These are phyloP conservation scores for Petrolisthes cinctipes DNA, from an alignment of 2,888 invertebrate species.

Conservation along the genomic window DNA sequence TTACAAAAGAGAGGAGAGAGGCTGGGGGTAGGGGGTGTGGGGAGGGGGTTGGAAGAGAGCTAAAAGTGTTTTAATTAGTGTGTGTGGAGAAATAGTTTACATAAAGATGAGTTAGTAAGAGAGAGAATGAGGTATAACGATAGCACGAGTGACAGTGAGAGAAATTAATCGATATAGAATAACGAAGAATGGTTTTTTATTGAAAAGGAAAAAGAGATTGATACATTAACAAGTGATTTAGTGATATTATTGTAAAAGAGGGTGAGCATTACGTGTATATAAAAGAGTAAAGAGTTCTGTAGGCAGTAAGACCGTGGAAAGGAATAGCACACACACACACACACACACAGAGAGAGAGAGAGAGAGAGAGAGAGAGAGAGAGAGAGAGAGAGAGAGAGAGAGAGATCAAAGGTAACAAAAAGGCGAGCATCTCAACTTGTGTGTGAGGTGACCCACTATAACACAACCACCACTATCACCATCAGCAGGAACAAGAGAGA, in stretches of 20 bases:
- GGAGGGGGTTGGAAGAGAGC: not conserved
- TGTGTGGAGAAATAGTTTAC: too few species aligned
- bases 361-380: slow-evolving; percentile 10
- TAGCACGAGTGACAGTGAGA: not conserved
- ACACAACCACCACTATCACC: too few species aligned
- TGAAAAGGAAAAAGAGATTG: not conserved
- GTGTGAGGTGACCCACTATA: not conserved
- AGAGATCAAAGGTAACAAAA: not conserved
- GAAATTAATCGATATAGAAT: not conserved
- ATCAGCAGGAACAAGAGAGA: not conserved
- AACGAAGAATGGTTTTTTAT: not conserved
- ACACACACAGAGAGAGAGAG: too few species aligned
- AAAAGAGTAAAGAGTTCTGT: too few species aligned
- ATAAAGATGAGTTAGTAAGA: not conserved
- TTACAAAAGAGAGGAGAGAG: not conserved
- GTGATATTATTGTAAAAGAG: not conserved
- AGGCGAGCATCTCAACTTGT: not conserved
- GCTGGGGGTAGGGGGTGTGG: not conserved
- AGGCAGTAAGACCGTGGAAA: too few species aligned
- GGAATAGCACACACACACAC: too few species aligned
- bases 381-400: slow-evolving; percentile 13
- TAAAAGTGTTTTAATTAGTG: not conserved
- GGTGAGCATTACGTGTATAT: too few species aligned
- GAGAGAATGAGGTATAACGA: not conserved
- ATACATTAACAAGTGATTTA: not conserved